These are phyloP conservation scores for Toxostoma redivivum DNA, from an alignment of 2,113 vertebrate species.

Conservation along the genomic window DNA sequence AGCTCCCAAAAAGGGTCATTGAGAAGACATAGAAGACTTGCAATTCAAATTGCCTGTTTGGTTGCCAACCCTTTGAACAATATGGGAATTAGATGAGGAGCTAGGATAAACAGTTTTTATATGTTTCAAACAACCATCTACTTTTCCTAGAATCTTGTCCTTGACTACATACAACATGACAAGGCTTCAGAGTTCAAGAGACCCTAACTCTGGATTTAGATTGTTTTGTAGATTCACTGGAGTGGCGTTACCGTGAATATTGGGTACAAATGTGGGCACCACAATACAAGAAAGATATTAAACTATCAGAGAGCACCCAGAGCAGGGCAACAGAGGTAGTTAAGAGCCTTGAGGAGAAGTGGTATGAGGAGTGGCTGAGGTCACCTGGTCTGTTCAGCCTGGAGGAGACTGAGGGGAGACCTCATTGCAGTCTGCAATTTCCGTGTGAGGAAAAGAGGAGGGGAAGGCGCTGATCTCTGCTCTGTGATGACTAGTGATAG, in stretches of 20 bases:
- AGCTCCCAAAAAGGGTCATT: neutral
- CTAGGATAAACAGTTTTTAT: neutral
- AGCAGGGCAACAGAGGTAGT: neutral
- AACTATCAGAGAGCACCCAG: neutral
- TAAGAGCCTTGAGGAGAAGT: neutral
- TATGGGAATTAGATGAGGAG: neutral
- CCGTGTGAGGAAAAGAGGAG: neutral
- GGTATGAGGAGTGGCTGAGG: fast-evolving
- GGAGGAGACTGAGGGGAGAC: neutral
- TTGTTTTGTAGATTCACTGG: neutral
- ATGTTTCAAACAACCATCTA: neutral
- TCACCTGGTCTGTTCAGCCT: neutral
- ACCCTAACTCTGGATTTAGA: neutral
- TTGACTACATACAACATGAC: neutral
- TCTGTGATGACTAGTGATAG: neutral
- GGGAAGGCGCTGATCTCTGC: neutral
- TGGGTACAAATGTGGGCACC: neutral
- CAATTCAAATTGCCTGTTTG: neutral
- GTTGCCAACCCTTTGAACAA: neutral
- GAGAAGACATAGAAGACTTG: neutral
- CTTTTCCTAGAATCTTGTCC: neutral
- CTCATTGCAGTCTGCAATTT: neutral
- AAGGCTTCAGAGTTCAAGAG: neutral
- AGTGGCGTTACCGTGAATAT: neutral
- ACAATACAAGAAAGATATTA: neutral